Base-by-base conservation (phyloP, 2,888 invertebrate genomes). In the Melolontha melolontha region DNA sequence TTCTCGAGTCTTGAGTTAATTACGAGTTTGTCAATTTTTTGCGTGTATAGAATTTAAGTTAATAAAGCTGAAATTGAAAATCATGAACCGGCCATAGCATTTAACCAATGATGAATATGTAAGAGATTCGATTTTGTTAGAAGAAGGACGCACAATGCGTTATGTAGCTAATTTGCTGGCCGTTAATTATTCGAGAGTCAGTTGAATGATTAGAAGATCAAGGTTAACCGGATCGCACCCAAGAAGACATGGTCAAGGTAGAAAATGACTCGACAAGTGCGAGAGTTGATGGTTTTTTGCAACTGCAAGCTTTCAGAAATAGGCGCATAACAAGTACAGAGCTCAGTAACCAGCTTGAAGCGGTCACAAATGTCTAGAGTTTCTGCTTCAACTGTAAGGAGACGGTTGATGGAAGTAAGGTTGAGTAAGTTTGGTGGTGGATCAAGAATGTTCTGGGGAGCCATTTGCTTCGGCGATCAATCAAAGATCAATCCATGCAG, bases 91-190 rank as follows among this genome's bases (percentile, higher is more conserved):
- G n/a, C n/a, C n/a, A n/a, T n/a, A n/a, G n/a, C 11, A 11, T 4
- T 22, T 2, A 1, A 22, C 22, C 22, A 22, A 22, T 22, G 22
- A 22, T 22, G 22, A 22, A 22, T 4, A 4, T 2, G 22, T 22
- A 22, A 22, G 22, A 22, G 11, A 0, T 14, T 42, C 42, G 14
- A 42, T 11, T 42, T 6, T 42, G 2, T 42, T 11, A 42, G 7
- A 42, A 42, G 42, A 42, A 42, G 42, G 42, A 22, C 42, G 7
- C 11, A 42, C 11, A 42, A 11, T 42, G 42, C 11, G 42, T 42
- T 42, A 11, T 42, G 42, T 42, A 11, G 42, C n/a, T 42, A 42
- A 11, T 42, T 42, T 42, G 14, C 14, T 11, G 8, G 5, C 6
- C 42, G 5, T 42, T 12, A 7, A 5, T 14, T 5, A 5, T n/a